phyloP scores from a whole-genome alignment of 2,113 vertebrate species.

The Orientallactaga bullata region DNA sequence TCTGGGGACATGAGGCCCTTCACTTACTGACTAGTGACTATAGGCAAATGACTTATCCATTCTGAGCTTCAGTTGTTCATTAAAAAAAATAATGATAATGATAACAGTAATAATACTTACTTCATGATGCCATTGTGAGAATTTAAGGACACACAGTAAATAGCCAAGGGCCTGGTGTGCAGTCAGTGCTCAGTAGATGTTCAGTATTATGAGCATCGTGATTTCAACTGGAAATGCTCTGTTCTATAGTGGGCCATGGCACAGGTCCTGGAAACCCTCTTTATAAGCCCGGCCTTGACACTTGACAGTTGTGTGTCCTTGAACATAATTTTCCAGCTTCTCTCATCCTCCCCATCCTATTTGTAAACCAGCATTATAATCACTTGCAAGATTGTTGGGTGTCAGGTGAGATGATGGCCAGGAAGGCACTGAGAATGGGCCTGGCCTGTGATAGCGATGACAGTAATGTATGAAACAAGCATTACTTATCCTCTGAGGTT shows the following conservation, averaged over 20 bases:
- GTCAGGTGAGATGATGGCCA: not conserved
- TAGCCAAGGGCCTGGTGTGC: not conserved
- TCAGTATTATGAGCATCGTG: not conserved
- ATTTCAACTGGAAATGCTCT: not conserved
- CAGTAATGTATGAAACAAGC: rapidly evolving
- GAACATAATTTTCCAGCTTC: not conserved
- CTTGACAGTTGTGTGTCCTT: not conserved
- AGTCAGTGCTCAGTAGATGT: not conserved
- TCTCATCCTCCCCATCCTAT: not conserved
- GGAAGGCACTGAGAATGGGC: not conserved
- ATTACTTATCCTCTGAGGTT: not conserved
- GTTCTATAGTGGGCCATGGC: rapidly evolving
- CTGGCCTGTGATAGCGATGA: not conserved
- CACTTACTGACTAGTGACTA: not conserved
- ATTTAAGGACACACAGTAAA: not conserved
- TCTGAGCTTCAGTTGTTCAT: not conserved
- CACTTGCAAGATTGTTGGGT: not conserved
- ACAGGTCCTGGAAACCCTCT: not conserved
- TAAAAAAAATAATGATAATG: not conserved
- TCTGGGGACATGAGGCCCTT: not conserved
- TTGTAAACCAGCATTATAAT: not conserved
- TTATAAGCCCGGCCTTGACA: not conserved
- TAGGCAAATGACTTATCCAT: not conserved
- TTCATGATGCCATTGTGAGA: not conserved
- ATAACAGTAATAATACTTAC: not conserved